These are phyloP conservation scores for Caenorhabditis sinica DNA, from an alignment of 2,888 invertebrate genomes.

Conservation along the genomic window DNA sequence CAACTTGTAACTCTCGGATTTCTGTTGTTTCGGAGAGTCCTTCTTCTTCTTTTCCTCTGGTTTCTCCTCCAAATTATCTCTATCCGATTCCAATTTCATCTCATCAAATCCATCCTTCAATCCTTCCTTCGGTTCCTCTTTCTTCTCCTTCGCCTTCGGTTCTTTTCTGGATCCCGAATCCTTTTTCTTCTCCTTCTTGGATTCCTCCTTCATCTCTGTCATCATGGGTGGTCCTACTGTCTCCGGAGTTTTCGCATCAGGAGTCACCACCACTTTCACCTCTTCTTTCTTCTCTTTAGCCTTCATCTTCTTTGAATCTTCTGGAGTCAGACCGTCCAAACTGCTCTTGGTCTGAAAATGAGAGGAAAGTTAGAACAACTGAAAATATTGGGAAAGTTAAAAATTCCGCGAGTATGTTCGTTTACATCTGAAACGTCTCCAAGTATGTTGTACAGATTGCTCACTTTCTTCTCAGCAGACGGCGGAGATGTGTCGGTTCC, in stretches of 20 bases:
- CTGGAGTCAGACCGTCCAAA: not conserved
- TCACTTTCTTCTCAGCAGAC: conserved; percentile 10
- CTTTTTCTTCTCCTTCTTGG: not conserved
- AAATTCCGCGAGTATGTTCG: not conserved
- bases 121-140: conserved; percentile 6
- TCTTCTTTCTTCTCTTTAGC: not conserved
- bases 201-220: conserved; percentile 3
- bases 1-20: conserved; percentile 14
- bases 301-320: not conserved
- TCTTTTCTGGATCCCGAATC: not conserved
- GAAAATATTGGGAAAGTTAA: not conserved
- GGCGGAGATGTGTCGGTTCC: not conserved
- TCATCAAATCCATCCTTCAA: conserved; percentile 11
- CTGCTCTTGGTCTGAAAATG: conserved; percentile 15
- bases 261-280: not conserved
- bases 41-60: conserved; percentile 11
- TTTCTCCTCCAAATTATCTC: conserved; percentile 18
- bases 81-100: conserved; percentile 21
- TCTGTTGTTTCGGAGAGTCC: conserved; percentile 6
- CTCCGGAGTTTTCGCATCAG: conserved; percentile 33
- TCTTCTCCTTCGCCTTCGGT: not conserved
- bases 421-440: conserved; percentile 27
- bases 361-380: not conserved
- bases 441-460: conserved; percentile 38
- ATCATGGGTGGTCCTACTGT: conserved; percentile 10